Evolutionary conservation across 2,113 vertebrate genomes (phyloP).

Genomic region (Aegithalos caudatus): DNA sequence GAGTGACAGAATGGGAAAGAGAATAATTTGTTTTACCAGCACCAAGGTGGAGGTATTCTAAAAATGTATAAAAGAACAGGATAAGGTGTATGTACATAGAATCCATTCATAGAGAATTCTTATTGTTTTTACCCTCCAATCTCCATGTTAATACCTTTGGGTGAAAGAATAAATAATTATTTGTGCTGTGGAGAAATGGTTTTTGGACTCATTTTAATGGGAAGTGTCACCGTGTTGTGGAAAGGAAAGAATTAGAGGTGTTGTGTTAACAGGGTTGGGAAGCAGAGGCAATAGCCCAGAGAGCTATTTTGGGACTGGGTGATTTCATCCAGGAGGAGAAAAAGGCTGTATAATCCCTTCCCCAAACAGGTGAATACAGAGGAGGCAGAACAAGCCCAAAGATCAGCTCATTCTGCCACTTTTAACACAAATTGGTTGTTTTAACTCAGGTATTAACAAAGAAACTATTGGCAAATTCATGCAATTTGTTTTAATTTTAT

Average conservation of each 20-base stretch:
- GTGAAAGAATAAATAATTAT: slow-evolving; percentile 56
- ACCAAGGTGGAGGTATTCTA: not conserved
- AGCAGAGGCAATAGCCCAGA: not conserved
- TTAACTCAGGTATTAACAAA: slow-evolving; percentile 16
- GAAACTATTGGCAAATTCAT: slow-evolving; percentile 18
- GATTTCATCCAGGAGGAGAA: not conserved
- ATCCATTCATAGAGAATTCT: not conserved
- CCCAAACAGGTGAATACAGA: not conserved
- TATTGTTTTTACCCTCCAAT: slow-evolving; percentile 38
- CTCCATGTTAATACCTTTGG: slow-evolving; percentile 31
- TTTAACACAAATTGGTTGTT: not conserved
- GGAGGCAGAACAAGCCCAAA: not conserved
- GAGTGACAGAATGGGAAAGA: slow-evolving; percentile 9
- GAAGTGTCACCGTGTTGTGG: slow-evolving; percentile 20
- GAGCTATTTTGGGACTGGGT: not conserved
- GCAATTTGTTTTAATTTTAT: slow-evolving; percentile 59
- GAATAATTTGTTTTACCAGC: slow-evolving; percentile 34
- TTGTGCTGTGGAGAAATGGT: slow-evolving; percentile 28
- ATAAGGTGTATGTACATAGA: not conserved
- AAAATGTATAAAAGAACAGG: slow-evolving; percentile 23
- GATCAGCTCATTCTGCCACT: not conserved
- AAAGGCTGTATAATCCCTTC: not conserved
- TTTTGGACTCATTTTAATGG: slow-evolving; percentile 51
- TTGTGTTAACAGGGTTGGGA: slow-evolving; percentile 20
- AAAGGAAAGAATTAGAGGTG: slow-evolving; percentile 39